Conservation (phyloP, 1,140 invertebrate genomes). For the Varroa destructor region DNA sequence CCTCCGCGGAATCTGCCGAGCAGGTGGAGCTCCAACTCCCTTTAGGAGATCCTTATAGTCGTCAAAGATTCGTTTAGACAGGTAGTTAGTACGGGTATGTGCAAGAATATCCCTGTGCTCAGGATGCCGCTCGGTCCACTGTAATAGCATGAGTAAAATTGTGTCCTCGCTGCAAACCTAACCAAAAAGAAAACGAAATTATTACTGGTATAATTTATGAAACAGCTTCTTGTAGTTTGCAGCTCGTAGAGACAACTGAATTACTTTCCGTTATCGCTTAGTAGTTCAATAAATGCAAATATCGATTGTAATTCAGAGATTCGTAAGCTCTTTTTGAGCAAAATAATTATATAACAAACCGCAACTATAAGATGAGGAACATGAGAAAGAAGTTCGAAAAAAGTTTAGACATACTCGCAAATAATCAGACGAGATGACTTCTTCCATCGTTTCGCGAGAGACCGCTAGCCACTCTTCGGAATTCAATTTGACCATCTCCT, state of each 20-base stretch:
- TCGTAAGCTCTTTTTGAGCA: too few species aligned
- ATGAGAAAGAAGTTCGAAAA: too few species aligned
- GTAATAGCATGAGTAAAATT: background rate
- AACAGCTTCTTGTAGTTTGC: too few species aligned
- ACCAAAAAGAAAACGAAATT: background rate
- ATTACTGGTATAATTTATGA: too few species aligned
- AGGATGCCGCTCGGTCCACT: slow-evolving; percentile 8
- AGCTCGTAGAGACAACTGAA: too few species aligned
- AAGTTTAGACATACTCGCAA: too few species aligned
- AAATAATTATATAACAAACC: too few species aligned
- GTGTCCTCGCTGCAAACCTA: slow-evolving; percentile 7
- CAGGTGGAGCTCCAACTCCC: background rate
- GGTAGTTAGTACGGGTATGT: background rate
- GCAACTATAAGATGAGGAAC: too few species aligned
- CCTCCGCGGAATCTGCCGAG: too few species aligned
- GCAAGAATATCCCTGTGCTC: background rate
- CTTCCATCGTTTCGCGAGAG: background rate
- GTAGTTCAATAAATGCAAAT: too few species aligned
- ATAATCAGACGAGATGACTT: background rate
- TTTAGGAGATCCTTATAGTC: slow-evolving; percentile 9
- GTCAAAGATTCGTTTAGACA: background rate
- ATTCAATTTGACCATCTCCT: background rate
- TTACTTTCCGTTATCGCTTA: too few species aligned
- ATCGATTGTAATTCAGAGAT: too few species aligned
- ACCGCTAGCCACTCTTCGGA: background rate